Conservation (phyloP, 2,888 invertebrate genomes). For the Plagiodera versicolora region DNA sequence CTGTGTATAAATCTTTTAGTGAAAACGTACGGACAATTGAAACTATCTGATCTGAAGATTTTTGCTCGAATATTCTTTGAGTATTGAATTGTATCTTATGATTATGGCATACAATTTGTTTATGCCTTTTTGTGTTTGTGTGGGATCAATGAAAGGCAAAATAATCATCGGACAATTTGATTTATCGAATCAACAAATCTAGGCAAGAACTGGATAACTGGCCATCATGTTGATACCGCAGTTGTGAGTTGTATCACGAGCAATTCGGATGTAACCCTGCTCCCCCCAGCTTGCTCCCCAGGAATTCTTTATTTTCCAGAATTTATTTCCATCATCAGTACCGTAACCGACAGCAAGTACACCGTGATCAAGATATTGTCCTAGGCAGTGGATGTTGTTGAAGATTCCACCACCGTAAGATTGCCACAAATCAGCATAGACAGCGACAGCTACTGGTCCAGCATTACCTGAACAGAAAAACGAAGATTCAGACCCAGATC, state of each 20-base stretch:
- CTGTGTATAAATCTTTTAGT: too few species aligned
- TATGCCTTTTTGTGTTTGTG: too few species aligned
- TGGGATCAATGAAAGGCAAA: too few species aligned
- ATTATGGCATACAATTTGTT: too few species aligned
- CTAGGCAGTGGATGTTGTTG: background rate
- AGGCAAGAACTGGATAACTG: background rate
- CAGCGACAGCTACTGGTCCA: slow-evolving; percentile 10
- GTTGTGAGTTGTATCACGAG: background rate
- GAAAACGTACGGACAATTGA: too few species aligned
- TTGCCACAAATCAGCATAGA: background rate
- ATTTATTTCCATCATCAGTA: background rate
- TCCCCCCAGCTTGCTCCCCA: slow-evolving; percentile 2
- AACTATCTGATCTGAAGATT: too few species aligned
- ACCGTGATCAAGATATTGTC: background rate
- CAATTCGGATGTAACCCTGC: background rate
- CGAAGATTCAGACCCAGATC: too few species aligned
- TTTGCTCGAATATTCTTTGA: too few species aligned
- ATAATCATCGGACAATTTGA: too few species aligned
- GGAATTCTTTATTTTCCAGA: background rate
- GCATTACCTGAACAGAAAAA: too few species aligned
- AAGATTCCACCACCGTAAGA: slow-evolving; percentile 13
- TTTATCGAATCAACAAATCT: background rate
- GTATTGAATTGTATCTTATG: too few species aligned
- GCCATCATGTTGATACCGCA: background rate
- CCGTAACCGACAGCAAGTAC: slow-evolving; percentile 11